Conservation (phyloP, 2,113 vertebrate species). For the Okapia johnstoni region DNA sequence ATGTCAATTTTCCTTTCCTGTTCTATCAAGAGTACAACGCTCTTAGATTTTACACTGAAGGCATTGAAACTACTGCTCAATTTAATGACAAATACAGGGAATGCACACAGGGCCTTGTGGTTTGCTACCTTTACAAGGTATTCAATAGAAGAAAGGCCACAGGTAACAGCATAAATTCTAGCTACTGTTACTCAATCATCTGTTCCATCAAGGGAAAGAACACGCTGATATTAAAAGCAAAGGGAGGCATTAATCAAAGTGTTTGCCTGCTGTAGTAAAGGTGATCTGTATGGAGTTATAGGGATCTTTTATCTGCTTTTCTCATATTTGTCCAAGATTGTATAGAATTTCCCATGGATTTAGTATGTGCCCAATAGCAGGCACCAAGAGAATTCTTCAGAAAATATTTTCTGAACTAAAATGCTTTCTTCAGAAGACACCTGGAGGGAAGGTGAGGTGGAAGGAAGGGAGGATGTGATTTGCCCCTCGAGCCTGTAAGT, state of each 20-base stretch:
- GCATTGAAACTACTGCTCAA: background rate
- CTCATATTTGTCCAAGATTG: background rate
- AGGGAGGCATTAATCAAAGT: background rate
- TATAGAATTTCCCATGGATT: background rate
- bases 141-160: background rate
- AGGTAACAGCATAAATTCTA: background rate
- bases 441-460: background rate
- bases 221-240: background rate
- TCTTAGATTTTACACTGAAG: background rate
- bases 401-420: background rate
- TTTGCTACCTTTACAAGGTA: background rate
- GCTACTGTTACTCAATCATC: background rate
- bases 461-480: background rate
- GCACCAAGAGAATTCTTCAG: background rate
- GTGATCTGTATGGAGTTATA: background rate
- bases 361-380: background rate
- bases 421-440: background rate
- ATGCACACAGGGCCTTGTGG: background rate
- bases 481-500: background rate
- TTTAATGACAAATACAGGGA: background rate
- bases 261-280: background rate
- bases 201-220: background rate
- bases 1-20: background rate
- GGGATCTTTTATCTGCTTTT: background rate
- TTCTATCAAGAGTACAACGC: background rate